A percentile compares a stretch with the other conserved stretches of the same genome.
phyloP scores from a whole-genome alignment of 2,113 vertebrate species.

The Nycticebus coucang region DNA sequence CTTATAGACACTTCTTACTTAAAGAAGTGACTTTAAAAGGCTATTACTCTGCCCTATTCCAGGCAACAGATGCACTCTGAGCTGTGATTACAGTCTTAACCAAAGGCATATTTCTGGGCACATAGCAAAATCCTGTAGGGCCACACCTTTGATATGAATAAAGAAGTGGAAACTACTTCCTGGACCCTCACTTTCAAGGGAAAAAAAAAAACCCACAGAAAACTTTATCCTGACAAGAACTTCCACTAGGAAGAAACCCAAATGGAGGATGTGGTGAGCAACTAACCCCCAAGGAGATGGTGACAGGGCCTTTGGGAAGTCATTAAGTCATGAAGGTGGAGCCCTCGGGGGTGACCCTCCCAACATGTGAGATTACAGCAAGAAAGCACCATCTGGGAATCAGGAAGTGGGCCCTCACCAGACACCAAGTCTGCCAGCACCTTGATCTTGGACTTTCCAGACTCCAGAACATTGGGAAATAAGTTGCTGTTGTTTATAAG shows the following conservation, averaged over 20 bases:
- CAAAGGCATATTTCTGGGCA: not conserved
- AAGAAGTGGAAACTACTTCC: not conserved
- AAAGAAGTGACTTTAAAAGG: not conserved
- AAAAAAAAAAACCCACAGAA: not conserved
- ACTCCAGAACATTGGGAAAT: not conserved
- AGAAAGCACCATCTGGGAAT: too few species aligned
- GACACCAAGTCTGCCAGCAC: not conserved
- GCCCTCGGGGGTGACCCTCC: not conserved
- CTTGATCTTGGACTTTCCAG: not conserved
- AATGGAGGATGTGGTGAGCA: not conserved
- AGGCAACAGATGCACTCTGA: not conserved
- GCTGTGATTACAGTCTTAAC: not conserved
- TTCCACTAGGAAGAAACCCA: not conserved
- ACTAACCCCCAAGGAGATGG: not conserved
- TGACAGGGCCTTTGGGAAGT: not conserved
- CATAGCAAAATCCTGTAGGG: not conserved
- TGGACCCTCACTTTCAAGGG: not conserved
- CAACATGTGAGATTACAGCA: not conserved
- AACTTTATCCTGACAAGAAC: not conserved
- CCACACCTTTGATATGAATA: not conserved
- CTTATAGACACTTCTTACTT: too few species aligned
- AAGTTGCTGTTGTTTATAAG: not conserved
- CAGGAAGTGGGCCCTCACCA: not conserved
- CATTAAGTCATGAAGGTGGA: not conserved
- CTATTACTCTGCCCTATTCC: not conserved